Conservation (phyloP, 2,888 invertebrate genomes). For the Oxyteleia sp. region DNA sequence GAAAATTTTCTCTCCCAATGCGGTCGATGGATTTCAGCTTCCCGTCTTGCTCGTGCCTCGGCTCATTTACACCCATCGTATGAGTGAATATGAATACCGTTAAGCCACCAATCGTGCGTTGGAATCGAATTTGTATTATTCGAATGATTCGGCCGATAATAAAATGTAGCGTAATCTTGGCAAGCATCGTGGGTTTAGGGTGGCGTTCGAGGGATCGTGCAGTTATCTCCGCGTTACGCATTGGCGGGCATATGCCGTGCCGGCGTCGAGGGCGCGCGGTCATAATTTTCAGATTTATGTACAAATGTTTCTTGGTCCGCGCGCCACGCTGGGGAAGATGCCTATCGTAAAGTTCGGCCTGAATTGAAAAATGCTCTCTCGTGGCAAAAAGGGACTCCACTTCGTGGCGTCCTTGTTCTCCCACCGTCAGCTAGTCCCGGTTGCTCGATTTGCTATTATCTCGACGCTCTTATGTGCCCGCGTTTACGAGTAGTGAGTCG, state of each 20-base stretch:
- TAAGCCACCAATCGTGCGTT: conserved; percentile 9
- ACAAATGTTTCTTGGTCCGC: conserved; percentile 79
- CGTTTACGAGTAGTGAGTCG: conserved; percentile 60
- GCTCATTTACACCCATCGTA: neutral
- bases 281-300: conserved; percentile 87
- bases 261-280: conserved; percentile 75
- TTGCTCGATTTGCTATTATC: conserved; percentile 62
- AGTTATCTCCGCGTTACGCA: conserved; percentile 86
- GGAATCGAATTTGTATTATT: conserved; percentile 39
- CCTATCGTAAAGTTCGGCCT: conserved; percentile 85
- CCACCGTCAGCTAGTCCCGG: conserved; percentile 39
- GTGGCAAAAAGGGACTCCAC: conserved; percentile 67
- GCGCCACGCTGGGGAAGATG: conserved; percentile 79
- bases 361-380: conserved; percentile 86
- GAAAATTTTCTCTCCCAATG: conserved; percentile 1
- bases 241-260: conserved; percentile 84
- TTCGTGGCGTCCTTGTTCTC: conserved; percentile 60
- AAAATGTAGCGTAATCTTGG: conserved; percentile 24
- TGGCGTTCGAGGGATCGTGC: conserved; percentile 14
- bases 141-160: conserved; percentile 5
- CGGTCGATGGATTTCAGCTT: neutral
- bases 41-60: neutral
- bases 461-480: conserved; percentile 63
- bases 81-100: neutral
- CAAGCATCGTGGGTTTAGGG: neutral